These are phyloP conservation scores for Pseudois nayaur DNA, from an alignment of 2,113 vertebrate species.

Conservation along the genomic window DNA sequence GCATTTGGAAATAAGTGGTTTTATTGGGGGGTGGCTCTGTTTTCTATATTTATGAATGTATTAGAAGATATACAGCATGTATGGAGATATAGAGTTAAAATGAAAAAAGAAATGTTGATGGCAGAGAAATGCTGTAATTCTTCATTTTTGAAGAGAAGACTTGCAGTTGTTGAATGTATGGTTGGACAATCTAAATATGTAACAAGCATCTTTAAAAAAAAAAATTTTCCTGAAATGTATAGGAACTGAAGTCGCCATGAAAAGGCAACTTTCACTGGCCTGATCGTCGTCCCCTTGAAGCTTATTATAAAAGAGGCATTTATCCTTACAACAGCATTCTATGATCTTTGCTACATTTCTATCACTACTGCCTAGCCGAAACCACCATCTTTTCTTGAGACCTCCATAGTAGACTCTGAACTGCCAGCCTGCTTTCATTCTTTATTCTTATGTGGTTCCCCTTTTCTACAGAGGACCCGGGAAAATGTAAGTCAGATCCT, in stretches of 20 bases:
- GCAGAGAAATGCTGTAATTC: neutral
- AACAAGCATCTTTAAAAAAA: neutral
- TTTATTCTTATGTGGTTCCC: neutral
- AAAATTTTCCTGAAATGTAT: neutral
- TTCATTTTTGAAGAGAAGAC: neutral
- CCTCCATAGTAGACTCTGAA: too few species aligned
- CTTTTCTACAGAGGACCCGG: neutral
- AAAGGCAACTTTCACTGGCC: neutral
- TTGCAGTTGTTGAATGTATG: neutral
- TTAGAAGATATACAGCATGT: neutral
- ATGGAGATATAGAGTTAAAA: neutral
- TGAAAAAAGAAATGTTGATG: neutral
- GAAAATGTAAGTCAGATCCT: neutral
- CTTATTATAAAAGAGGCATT: neutral
- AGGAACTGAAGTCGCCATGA: neutral
- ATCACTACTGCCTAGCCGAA: neutral
- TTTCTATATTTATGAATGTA: neutral
- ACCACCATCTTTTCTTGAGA: neutral
- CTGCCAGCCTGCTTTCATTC: neutral
- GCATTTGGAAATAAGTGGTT: neutral
- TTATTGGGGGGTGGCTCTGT: neutral
- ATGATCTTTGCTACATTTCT: neutral
- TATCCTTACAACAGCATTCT: neutral
- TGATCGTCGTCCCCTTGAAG: neutral
- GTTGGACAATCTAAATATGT: neutral